Evolutionary conservation across 2,888 invertebrate genomes (phyloP).

Genomic region (Spisula solida): DNA sequence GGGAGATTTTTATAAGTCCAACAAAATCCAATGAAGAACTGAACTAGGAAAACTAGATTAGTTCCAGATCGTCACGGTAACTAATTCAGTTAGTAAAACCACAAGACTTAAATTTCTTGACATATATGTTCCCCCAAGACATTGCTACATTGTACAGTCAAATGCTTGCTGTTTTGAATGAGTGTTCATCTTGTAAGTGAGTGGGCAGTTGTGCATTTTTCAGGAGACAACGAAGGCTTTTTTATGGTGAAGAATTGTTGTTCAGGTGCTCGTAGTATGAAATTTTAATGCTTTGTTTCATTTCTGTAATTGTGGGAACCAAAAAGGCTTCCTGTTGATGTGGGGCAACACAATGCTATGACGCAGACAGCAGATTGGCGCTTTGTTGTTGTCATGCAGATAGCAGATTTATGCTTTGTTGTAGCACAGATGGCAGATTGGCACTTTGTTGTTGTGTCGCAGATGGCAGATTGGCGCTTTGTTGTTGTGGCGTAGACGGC

Average conservation of each 20-base stretch:
- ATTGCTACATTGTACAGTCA: neutral
- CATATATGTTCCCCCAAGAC: slow-evolving; percentile 22
- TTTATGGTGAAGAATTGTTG: neutral
- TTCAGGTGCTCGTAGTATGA: neutral
- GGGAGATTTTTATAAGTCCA: slow-evolving; percentile 19
- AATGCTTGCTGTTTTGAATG: neutral
- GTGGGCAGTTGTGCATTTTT: neutral
- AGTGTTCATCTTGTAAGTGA: neutral
- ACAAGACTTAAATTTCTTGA: slow-evolving; percentile 23
- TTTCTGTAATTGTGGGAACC: no score
- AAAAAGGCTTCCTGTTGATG: no score
- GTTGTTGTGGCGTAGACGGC: no score
- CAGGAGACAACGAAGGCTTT: neutral
- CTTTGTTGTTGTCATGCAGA: no score
- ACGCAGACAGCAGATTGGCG: no score
- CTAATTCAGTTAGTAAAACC: slow-evolving; percentile 20
- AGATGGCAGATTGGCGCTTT: no score
- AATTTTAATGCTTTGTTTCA: no score
- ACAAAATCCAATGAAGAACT: slow-evolving; percentile 24
- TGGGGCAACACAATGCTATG: no score
- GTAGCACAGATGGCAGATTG: no score
- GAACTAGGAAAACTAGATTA: slow-evolving; percentile 24
- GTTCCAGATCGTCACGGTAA: slow-evolving; percentile 16
- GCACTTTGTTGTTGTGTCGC: no score
- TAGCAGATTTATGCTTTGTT: no score